Conservation (phyloP, 92 coral and sea anemone species). For the Phenganax subtilis region DNA sequence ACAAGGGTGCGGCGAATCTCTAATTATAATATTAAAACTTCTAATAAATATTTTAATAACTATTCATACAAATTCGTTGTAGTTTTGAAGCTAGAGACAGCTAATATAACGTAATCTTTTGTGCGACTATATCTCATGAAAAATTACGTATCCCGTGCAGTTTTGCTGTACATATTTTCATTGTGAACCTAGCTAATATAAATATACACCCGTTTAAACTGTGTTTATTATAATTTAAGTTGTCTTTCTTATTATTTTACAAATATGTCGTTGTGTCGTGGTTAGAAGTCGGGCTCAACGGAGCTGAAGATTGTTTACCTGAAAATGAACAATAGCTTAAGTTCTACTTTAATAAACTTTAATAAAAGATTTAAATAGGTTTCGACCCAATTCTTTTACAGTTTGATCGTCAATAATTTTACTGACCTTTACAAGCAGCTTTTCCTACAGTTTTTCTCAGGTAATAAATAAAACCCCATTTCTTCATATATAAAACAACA, state of each 20-base stretch:
- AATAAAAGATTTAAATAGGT: neutral
- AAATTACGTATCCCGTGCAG: no score
- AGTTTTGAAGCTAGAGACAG: no score
- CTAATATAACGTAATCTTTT: no score
- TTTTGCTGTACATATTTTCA: no score
- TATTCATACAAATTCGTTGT: neutral
- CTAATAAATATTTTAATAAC: neutral
- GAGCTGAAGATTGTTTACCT: conserved; percentile 1
- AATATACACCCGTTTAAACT: neutral
- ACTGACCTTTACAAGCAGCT: neutral
- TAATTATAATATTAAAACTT: neutral
- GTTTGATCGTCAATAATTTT: neutral
- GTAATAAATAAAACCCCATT: neutral
- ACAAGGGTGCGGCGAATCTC: neutral
- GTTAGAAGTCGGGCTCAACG: conserved; percentile 5
- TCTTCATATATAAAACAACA: conserved; percentile 2
- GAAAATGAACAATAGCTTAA: neutral
- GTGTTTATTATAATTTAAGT: neutral
- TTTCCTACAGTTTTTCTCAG: neutral
- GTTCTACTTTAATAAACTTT: neutral
- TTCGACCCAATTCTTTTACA: neutral
- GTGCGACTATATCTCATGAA: no score
- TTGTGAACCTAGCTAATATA: neutral
- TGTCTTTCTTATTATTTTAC: neutral
- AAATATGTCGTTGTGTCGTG: conserved; percentile 23